These are phyloP conservation scores for Hipposideros armiger DNA, from an alignment of 2,113 vertebrate species.

Conservation along the genomic window DNA sequence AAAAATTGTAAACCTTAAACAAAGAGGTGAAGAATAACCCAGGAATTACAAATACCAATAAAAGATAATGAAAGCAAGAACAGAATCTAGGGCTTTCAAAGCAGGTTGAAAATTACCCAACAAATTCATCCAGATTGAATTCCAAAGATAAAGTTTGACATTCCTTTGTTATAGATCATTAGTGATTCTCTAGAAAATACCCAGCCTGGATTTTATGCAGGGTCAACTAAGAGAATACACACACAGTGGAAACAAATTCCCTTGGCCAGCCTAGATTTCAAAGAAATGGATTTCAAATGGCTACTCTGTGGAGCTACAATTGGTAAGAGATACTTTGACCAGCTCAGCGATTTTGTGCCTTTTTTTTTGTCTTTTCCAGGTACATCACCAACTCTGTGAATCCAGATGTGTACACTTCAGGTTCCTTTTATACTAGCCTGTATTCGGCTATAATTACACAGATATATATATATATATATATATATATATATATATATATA, in stretches of 20 bases:
- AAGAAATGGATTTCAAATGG: constrained; percentile 56
- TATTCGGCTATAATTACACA: not conserved
- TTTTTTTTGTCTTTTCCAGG: not conserved
- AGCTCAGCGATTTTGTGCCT: not conserved
- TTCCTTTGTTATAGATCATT: constrained; percentile 59
- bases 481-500: too few species aligned
- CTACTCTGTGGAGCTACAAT: not conserved
- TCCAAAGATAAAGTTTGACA: constrained; percentile 56
- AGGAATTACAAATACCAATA: constrained; percentile 44
- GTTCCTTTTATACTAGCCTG: not conserved
- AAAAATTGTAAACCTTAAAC: constrained; percentile 37
- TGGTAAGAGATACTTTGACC: not conserved
- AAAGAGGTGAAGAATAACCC: constrained; percentile 50
- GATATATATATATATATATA: not conserved
- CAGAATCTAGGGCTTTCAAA: constrained; percentile 29
- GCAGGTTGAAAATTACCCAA: constrained; percentile 47
- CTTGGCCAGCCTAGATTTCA: constrained; percentile 51
- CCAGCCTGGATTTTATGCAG: not conserved
- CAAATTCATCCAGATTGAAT: constrained; percentile 67
- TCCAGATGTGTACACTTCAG: not conserved
- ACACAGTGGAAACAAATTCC: not conserved
- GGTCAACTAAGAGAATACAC: constrained; percentile 48
- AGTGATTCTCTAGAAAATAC: constrained; percentile 60
- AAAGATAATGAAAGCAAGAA: constrained; percentile 61
- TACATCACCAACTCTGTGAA: not conserved